Base-by-base conservation (phyloP, 2,113 vertebrate species). In the Lepus europaeus region DNA sequence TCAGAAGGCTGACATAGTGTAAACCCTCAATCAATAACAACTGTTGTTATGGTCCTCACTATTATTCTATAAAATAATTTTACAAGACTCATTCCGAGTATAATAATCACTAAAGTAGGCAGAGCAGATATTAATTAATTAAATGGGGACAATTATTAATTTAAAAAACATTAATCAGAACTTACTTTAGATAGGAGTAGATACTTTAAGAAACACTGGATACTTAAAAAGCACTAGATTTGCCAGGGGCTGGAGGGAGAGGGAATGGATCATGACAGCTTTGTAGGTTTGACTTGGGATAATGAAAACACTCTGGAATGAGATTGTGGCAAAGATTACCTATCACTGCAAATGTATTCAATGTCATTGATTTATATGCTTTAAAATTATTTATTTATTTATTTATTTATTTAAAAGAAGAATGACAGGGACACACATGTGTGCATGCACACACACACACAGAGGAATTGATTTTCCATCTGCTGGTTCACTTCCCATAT, bases 1-100 rank as follows among this genome's bases (percentile, higher is more conserved):
- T 76, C 36, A 89, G 64, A 9, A 56, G 22, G 16, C 23, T 10
- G 14, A 31, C 19, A 82, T 27, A 36, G 25, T n/a, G 29, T 22
- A 68, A 69, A 79, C 5, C 39, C 45, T 85, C 14, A 64, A 3
- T 70, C 76, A 68, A 61, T n/a, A 39, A 61, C 61, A 83, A 49
- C 10, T 86, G 61, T 36, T 36, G 74, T 16, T 59, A 5, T 61
- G 74, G 5, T 31, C 36, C 6, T 68, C 33, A n/a, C 16, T 72
- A 23, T 87, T 77, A 82, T 53, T 86, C 70, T 73, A 72, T 90
- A 59, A 90, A 85, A 89, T 72, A 84, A 29, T 79, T 80, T 90
- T 77, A 51, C 23, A 78, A 63, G 9, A n/a, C 73, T 73, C 39
- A 7, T 74, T 19, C 31, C 53, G 73, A 82, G 12, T 79, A 63